These are phyloP conservation scores for Drosophila pectinifera DNA, from an alignment of 1,140 invertebrate species.

Conservation along the genomic window DNA sequence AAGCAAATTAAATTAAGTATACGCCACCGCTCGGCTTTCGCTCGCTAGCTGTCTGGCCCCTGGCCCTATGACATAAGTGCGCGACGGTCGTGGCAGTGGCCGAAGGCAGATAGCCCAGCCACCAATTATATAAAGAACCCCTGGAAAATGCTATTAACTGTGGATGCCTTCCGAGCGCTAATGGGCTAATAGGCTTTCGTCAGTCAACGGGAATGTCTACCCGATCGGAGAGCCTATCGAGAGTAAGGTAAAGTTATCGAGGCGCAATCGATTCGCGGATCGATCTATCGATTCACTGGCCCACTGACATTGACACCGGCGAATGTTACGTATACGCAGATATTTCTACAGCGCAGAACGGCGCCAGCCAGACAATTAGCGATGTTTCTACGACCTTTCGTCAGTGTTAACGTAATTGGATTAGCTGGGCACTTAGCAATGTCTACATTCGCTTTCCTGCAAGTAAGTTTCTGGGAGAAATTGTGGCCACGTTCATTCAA, in stretches of 20 bases:
- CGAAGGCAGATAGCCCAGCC: conserved; percentile 3
- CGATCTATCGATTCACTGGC: conserved; percentile 56
- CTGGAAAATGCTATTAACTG: conserved; percentile 43
- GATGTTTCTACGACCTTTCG: conserved; percentile 65
- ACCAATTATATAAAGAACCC: conserved; percentile 43
- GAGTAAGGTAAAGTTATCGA: conserved; percentile 20
- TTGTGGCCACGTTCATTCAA: conserved; percentile 70
- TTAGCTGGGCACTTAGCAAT: conserved; percentile 48
- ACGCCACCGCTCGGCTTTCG: conserved; percentile 54
- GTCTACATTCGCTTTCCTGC: conserved; percentile 6
- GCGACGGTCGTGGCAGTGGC: conserved; percentile 20
- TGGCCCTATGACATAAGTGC: conserved; percentile 65
- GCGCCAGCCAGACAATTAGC: conserved; percentile 57
- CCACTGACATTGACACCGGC: conserved; percentile 68
- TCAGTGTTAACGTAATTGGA: conserved; percentile 68
- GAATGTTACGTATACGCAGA: conserved; percentile 61
- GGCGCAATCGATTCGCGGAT: conserved; percentile 27
- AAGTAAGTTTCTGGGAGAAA: conserved; percentile 19
- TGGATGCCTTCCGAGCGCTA: conserved; percentile 8
- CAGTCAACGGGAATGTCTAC: conserved; percentile 27
- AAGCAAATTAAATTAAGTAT: conserved; percentile 82
- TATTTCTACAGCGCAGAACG: conserved; percentile 22
- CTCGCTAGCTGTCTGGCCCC: conserved; percentile 6
- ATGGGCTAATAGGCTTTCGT: conserved; percentile 37
- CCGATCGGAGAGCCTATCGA: conserved; percentile 10